Evolutionary conservation across 2,113 vertebrate species (phyloP).

Genomic region (Caranx ignobilis): DNA sequence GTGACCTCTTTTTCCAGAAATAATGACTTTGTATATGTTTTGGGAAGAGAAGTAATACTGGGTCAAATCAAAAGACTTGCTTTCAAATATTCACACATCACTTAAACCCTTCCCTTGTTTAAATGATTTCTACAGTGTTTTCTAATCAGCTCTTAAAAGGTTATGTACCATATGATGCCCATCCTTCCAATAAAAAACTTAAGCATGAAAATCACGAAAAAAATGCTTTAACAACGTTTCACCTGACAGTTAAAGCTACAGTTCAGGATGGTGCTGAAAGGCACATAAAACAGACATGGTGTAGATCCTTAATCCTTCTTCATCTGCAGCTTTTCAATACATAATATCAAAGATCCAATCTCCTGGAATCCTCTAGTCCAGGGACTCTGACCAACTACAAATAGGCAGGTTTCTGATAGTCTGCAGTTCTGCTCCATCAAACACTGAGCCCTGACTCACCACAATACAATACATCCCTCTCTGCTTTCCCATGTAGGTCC

Average conservation of each 20-base stretch:
- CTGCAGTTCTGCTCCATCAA: slow-evolving; percentile 34
- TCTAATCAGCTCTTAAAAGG: background rate
- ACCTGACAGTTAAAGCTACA: background rate
- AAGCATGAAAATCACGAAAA: background rate
- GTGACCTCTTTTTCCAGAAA: background rate
- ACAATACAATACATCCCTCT: slow-evolving; percentile 26
- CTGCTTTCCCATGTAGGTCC: slow-evolving; percentile 14
- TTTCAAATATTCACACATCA: background rate
- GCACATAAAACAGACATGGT: background rate
- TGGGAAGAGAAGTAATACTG: background rate
- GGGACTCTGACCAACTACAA: slow-evolving; percentile 36
- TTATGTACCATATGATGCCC: background rate
- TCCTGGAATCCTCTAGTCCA: slow-evolving; percentile 22
- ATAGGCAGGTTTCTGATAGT: slow-evolving; percentile 16
- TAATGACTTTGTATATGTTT: too few species aligned
- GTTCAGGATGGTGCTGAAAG: background rate
- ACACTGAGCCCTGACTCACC: slow-evolving; percentile 23
- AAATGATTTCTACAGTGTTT: background rate
- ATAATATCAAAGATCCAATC: slow-evolving; percentile 30
- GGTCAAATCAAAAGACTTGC: background rate
- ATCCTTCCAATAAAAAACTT: background rate
- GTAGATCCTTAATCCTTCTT: background rate
- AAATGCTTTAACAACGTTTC: background rate
- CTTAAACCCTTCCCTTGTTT: background rate
- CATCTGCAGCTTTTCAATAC: background rate